These are phyloP conservation scores for Hormiphora californensis DNA, from an alignment of 37 sponge, comb jelly and placozoan genomes.

Conservation along the genomic window DNA sequence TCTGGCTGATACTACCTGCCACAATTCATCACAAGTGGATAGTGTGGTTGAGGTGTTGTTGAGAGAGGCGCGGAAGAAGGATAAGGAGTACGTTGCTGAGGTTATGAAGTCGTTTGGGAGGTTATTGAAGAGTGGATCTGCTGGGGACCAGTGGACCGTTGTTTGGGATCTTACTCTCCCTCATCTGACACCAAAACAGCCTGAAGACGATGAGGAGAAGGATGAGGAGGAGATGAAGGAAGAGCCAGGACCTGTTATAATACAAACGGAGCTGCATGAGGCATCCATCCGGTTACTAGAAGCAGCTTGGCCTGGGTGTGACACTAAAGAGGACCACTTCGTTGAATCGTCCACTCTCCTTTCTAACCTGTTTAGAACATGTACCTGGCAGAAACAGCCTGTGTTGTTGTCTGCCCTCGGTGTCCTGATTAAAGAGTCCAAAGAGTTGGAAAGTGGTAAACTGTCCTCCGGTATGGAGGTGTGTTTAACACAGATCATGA, in stretches of 20 bases:
- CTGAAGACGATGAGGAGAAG: constrained; percentile 22
- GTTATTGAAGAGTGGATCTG: not conserved
- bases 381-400: constrained; percentile 7
- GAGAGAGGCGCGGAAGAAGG: constrained; percentile 1
- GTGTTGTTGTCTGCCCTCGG: not conserved
- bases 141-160: not conserved
- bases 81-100: constrained; percentile 12
- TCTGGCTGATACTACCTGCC: not conserved
- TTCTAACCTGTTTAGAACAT: not conserved
- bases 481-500: not conserved
- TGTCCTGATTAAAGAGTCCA: not conserved
- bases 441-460: not conserved
- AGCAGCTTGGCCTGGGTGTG: not conserved
- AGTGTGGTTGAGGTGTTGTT: not conserved
- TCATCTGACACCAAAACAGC: not conserved
- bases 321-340: not conserved
- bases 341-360: not conserved
- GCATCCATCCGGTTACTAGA: not conserved
- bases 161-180: not conserved
- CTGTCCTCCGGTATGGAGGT: not conserved
- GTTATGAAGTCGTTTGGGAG: constrained; percentile 27
- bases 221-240: constrained; percentile 42
- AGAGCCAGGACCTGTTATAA: not conserved
- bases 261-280: not conserved
- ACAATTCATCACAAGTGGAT: not conserved